Percentiles rank a stretch among this genome's conserved stretches.
These are phyloP conservation scores for Opisthograptis luteolata DNA, from an alignment of 2,888 invertebrate species.

Conservation along the genomic window DNA sequence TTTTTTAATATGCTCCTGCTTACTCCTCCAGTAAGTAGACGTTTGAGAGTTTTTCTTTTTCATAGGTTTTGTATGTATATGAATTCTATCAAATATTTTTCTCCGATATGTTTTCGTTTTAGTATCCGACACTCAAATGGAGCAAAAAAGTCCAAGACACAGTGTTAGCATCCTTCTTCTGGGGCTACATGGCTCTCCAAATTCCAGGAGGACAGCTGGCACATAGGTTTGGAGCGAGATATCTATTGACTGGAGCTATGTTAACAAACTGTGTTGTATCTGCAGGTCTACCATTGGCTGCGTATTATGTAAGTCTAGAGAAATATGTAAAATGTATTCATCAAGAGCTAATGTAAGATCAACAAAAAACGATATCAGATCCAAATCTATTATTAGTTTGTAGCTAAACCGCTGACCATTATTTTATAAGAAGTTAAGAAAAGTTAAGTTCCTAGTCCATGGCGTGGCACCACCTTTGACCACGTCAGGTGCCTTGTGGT, in stretches of 20 bases:
- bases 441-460: too few species aligned
- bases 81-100: too few species aligned
- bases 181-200: constrained; percentile 89
- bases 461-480: too few species aligned
- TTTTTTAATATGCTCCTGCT: constrained; percentile 52
- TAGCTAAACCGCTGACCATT: too few species aligned
- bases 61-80: too few species aligned
- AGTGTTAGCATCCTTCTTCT: constrained; percentile 83
- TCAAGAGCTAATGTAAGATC: too few species aligned
- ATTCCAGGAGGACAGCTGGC: constrained; percentile 89
- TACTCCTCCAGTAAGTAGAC: constrained; percentile 61
- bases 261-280: constrained; percentile 86
- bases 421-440: too few species aligned
- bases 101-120: constrained; percentile 11
- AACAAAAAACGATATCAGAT: too few species aligned
- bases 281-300: constrained; percentile 87
- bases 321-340: too few species aligned
- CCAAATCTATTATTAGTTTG: too few species aligned
- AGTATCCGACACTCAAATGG: constrained; percentile 83
- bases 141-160: constrained; percentile 73
- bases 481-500: too few species aligned
- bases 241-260: constrained; percentile 83
- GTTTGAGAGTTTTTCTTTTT: too few species aligned
- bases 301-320: constrained; percentile 83
- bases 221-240: constrained; percentile 88